These are phyloP conservation scores for Lasioglossum malachurum DNA, from an alignment of 2,888 invertebrate genomes.

Conservation along the genomic window DNA sequence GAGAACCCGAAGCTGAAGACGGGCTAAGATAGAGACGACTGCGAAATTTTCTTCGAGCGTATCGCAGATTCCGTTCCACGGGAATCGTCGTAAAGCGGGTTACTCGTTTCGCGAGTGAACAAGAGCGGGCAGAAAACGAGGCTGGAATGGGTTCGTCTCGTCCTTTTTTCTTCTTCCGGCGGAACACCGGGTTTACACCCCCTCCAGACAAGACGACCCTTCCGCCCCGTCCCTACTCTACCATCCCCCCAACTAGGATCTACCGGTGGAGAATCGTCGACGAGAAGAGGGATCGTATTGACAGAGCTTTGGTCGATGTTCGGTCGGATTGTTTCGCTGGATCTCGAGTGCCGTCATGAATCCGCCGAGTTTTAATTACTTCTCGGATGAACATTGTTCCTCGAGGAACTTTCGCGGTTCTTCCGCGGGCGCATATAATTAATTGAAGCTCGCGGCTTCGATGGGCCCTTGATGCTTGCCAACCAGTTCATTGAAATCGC, in stretches of 20 bases:
- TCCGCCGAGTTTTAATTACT: constrained; percentile 34
- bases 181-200: constrained; percentile 58
- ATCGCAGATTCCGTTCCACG: constrained; percentile 60
- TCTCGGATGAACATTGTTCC: constrained; percentile 12
- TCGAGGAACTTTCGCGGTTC: not conserved
- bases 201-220: constrained; percentile 46
- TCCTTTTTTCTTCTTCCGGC: constrained; percentile 58
- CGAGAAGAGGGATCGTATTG: constrained; percentile 36
- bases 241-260: not conserved
- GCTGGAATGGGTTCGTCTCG: constrained; percentile 53
- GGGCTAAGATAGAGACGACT: constrained; percentile 10
- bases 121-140: constrained; percentile 36
- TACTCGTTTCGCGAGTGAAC: constrained; percentile 63
- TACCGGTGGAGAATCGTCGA: constrained; percentile 17
- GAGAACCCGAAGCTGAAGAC: not conserved
- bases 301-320: constrained; percentile 44
- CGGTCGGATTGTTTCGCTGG: constrained; percentile 40
- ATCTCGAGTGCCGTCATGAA: constrained; percentile 19
- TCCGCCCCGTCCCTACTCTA: not conserved
- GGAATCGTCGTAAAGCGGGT: constrained; percentile 69
- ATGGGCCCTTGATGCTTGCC: not conserved
- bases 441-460: constrained; percentile 4
- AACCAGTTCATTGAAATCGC: not conserved
- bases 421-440: constrained; percentile 3
- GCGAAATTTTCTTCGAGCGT: constrained; percentile 63